Base-by-base conservation (phyloP, 2,797 vertebrate species). In the Neoniphon sammara region DNA sequence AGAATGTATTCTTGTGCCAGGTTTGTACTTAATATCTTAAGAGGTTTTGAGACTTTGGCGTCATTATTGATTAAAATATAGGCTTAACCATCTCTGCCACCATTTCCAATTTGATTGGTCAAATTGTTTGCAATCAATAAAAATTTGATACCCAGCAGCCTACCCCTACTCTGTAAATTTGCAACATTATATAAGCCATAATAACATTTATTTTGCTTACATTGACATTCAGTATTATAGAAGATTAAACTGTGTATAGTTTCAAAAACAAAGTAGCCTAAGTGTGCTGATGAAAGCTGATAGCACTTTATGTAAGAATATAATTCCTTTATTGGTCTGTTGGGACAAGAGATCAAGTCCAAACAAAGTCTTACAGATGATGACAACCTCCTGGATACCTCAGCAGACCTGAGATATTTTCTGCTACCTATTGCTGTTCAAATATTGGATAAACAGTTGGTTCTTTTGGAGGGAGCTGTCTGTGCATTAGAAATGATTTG, bases 401-500 rank as follows among this genome's bases (percentile, higher is more conserved):
- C 49, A 52, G 11, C 21, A 52, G 21, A 52, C n/a, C 50, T 20
- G 2, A 39, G 11, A 39, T 39, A n/a, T 52, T 20, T 52, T 52
- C 50, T 52, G 50, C 50, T 52, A 52, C n/a, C 21, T 52, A 20
- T 20, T 52, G 50, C 5, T 52, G 23, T 55, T 9, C 14, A 25
- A 23, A 5, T 34, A 49, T 61, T 36, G 27, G 44, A 50, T 34
- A 8, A 20, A 7, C 18, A 55, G 3, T 63, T 2, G 14, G 25
- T 52, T 23, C 27, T 15, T 50, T 47, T 68, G 64, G 36, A 54
- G 59, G 5, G 21, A 49, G 46, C 21, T 34, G 42, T 12, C 15
- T 27, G 31, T 20, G 46, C 44, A 30, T 66, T 59, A 47, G 56
- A 73, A 54, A 75, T 70, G 57, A 73, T 77, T 64, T 85, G 46